Conservation (phyloP, 2,113 vertebrate genomes). For the Chitala chitala region DNA sequence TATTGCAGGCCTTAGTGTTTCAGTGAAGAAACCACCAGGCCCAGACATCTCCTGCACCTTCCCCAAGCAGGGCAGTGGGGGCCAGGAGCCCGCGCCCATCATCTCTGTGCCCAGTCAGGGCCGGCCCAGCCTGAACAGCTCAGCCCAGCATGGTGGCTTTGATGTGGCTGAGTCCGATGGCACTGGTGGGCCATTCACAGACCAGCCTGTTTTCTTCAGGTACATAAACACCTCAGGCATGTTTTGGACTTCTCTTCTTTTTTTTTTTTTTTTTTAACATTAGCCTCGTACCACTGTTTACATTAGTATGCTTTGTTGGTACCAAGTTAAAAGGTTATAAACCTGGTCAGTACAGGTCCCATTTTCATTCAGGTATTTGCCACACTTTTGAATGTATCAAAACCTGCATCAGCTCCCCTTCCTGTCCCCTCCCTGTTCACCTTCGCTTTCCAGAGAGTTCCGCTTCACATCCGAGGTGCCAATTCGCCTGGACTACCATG, state of each 20-base stretch:
- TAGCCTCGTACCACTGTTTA: not conserved
- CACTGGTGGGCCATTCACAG: conserved; percentile 59
- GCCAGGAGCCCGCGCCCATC: conserved; percentile 77
- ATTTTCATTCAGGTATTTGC: not conserved
- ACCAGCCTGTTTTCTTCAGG: conserved; percentile 96
- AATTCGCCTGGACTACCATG: conserved; percentile 93
- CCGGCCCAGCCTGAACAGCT: conserved; percentile 59
- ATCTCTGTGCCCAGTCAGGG: conserved; percentile 82
- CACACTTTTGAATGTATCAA: not conserved
- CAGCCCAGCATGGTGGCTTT: conserved; percentile 46
- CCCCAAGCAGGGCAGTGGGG: conserved; percentile 68
- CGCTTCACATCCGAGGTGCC: conserved; percentile 94
- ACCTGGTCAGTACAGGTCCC: not conserved
- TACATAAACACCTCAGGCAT: conserved; percentile 45
- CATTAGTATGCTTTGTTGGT: not conserved
- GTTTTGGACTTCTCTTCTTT: too few relatives aligned
- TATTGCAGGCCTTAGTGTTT: conserved; percentile 48
- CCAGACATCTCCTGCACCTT: conserved; percentile 84
- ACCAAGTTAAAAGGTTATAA: not conserved
- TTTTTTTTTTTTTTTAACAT: too few relatives aligned
- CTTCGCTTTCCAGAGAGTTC: conserved; percentile 75
- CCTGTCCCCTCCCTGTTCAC: not conserved
- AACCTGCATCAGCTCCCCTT: not conserved
- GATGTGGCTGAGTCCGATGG: conserved; percentile 53
- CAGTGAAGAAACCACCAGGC: conserved; percentile 62